Base-by-base conservation (phyloP, 2,113 vertebrate genomes). In the Planiliza haematocheilus region DNA sequence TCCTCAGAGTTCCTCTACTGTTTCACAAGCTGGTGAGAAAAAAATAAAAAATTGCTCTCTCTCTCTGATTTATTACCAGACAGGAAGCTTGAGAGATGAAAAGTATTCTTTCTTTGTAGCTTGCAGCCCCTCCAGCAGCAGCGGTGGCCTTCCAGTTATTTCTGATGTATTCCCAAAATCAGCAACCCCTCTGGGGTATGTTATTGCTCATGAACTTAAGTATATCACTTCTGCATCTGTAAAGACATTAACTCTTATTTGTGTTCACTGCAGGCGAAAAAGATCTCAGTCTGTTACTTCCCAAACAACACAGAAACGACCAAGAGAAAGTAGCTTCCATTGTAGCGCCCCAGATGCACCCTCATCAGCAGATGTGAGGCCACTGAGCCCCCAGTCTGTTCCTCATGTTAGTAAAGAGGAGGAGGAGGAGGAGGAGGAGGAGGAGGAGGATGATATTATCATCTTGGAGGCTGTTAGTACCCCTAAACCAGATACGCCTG, bases 381-480 rank as follows among this genome's bases (percentile, higher is more conserved):
- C 78, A 46, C 56, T 7, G 39, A 75, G 17, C 36, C 62, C 69
- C 8, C 45, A 79, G 11, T 67, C 78, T 16, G 7, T 52, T 7
- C 39, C 69, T 1, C 1, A 8, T 34, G 49, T 13, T 16, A n/a
- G 42, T 39, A 21, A 68, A 21, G 10, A 55, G 2, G 24, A 30
- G 2, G 24, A 5, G 2, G 24, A 30, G n/a, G n/a, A n/a, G n/a
- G n/a, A n/a, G 24, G 37, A 18, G 7, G 4, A 55, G 16, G 90
- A 88, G 34, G 21, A 62, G 7, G 50, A 55, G 1, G 74, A 93
- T 11, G 92, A 94, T 10, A 61, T 94, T 39, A 77, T 95, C 57
- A 96, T 98, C 59, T 74, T 96, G 70, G 96, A 97, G 82, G 91
- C 88, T 21, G 91, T 55, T 69, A 96, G 96, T 49, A 96, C 95